phyloP scores from a whole-genome alignment of 35 echinoderm and acorn worm species.

The Ophiothrix spiculata region DNA sequence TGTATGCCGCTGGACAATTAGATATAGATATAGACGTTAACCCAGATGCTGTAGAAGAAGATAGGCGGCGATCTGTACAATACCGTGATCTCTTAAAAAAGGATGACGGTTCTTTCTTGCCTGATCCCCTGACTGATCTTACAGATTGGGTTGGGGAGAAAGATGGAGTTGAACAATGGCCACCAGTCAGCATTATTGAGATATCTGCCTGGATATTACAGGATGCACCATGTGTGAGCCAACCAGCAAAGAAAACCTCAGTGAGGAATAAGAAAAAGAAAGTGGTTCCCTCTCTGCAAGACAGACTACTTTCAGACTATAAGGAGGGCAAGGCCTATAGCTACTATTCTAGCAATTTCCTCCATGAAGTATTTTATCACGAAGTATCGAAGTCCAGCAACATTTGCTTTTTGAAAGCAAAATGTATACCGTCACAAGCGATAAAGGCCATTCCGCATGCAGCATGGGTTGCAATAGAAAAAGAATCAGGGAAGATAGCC shows the following conservation, averaged over 20 bases:
- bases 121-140: constrained; percentile 29
- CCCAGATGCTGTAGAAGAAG: not conserved
- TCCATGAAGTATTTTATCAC: constrained; percentile 48
- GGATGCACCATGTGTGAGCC: constrained; percentile 21
- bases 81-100: not conserved
- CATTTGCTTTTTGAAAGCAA: constrained; percentile 43
- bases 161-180: constrained; percentile 36
- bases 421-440: constrained; percentile 33
- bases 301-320: constrained; percentile 53
- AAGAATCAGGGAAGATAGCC: constrained; percentile 6
- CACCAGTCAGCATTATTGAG: constrained; percentile 48
- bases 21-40: no score
- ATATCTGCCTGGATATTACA: constrained; percentile 44
- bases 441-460: constrained; percentile 14
- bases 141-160: constrained; percentile 26
- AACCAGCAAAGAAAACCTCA: not conserved
- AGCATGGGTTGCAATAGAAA: constrained; percentile 41
- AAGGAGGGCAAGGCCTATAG: constrained; percentile 53
- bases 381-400: constrained; percentile 12
- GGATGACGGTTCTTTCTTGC: not conserved
- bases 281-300: constrained; percentile 8
- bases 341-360: constrained; percentile 39
- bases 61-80: not conserved
- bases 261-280: constrained; percentile 18
- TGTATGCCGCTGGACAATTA: not conserved